Conservation (phyloP, 2,797 vertebrate species). For the Echeneis naucrates region DNA sequence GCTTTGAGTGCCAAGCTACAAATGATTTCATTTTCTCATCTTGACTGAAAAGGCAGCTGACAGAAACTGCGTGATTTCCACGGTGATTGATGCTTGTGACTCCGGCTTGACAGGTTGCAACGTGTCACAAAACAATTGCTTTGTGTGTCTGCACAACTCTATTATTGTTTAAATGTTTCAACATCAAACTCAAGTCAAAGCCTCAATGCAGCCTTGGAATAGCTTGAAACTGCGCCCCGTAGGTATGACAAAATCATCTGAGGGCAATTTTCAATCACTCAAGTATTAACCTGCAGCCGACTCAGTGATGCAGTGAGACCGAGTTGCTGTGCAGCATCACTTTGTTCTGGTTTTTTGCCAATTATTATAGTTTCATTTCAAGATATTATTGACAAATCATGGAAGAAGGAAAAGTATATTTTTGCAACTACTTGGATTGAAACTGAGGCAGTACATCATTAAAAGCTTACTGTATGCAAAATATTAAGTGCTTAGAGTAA, state of each 20-base stretch:
- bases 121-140: constrained; percentile 28
- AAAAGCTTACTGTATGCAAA: not conserved
- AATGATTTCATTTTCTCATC: constrained; percentile 38
- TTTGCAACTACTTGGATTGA: not conserved
- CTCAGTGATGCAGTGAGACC: constrained; percentile 15
- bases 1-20: constrained; percentile 23
- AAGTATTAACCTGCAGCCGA: constrained; percentile 13
- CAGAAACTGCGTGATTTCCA: constrained; percentile 30
- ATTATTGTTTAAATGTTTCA: constrained; percentile 33
- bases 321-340: not conserved
- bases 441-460: not conserved
- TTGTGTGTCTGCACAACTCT: constrained; percentile 26
- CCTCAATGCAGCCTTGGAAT: constrained; percentile 12
- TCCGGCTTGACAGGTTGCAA: constrained; percentile 21
- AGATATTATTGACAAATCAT: not conserved
- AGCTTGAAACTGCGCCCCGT: not conserved
- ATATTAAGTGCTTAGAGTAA: not conserved
- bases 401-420: not conserved
- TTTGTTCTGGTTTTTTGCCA: not conserved
- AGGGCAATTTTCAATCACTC: constrained; percentile 31
- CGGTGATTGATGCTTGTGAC: constrained; percentile 43
- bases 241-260: constrained; percentile 40
- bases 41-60: constrained; percentile 24
- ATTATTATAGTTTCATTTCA: not conserved
- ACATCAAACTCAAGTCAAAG: constrained; percentile 39